Conservation (phyloP, 2,888 invertebrate species). For the Chirona hameri region DNA sequence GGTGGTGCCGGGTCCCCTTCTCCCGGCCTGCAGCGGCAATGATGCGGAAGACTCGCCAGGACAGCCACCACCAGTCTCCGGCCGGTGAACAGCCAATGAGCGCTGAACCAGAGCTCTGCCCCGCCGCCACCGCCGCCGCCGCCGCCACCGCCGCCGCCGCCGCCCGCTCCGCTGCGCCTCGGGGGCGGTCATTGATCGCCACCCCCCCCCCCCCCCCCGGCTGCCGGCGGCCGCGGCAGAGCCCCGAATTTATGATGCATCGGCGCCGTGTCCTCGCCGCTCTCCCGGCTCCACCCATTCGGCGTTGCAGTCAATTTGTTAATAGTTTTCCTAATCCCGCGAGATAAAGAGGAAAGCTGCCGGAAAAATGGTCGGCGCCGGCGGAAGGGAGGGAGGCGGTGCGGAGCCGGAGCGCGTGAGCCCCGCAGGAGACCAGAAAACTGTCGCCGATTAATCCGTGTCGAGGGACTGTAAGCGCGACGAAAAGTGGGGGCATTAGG, state of each 20-base stretch:
- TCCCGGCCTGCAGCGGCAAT: background rate
- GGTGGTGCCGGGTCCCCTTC: no score
- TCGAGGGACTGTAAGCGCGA: no score
- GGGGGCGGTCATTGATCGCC: background rate
- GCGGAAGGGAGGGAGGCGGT: constrained; percentile 73
- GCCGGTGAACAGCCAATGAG: no score
- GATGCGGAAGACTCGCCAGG: background rate
- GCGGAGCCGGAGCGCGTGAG: constrained; percentile 53
- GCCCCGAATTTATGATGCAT: constrained; percentile 10
- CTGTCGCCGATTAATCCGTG: constrained; percentile 47
- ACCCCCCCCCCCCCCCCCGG: background rate
- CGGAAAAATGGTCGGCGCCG: constrained; percentile 41
- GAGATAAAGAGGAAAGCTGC: background rate
- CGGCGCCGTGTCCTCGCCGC: background rate
- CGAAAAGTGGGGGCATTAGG: no score
- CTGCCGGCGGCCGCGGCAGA: no score
- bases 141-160: background rate
- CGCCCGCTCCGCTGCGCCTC: background rate
- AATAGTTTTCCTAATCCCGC: constrained; percentile 25
- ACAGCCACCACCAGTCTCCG: background rate
- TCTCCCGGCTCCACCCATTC: constrained; percentile 12
- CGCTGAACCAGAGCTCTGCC: background rate
- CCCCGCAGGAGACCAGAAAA: constrained; percentile 47
- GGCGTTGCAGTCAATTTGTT: constrained; percentile 27
- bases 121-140: background rate